phyloP scores from a whole-genome alignment of 2,888 invertebrate genomes.

The Phymatocera aterrima region DNA sequence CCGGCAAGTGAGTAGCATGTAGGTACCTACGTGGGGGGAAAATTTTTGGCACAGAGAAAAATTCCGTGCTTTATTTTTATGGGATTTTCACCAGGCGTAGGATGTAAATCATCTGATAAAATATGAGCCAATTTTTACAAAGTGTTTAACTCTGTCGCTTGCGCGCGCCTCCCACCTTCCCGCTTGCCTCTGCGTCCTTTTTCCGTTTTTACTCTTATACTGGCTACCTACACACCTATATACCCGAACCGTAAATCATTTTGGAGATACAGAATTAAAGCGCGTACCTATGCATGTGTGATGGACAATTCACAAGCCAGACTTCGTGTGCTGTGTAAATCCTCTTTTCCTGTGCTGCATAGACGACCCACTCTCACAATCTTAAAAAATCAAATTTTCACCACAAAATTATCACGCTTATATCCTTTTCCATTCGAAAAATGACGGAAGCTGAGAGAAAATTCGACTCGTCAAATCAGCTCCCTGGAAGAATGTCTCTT shows the following conservation, averaged over 20 bases:
- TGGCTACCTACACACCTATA: background rate
- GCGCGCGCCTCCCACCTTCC: no score
- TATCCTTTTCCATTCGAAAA: no score
- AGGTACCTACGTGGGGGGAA: background rate
- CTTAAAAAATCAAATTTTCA: no score
- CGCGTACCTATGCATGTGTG: background rate
- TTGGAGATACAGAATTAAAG: conserved; percentile 1
- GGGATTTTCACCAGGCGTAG: conserved; percentile 1
- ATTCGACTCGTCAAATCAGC: no score
- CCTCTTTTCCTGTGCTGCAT: background rate
- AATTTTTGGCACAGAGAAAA: background rate
- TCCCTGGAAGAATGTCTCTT: no score
- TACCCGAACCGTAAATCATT: background rate
- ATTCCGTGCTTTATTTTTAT: conserved; percentile 16
- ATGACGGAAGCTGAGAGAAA: no score
- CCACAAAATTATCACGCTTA: no score
- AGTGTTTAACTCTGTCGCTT: conserved; percentile 23
- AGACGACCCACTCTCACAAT: background rate
- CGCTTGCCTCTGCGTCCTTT: no score
- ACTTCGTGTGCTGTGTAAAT: conserved; percentile 2
- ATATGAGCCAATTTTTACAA: conserved; percentile 32
- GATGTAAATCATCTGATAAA: conserved; percentile 26
- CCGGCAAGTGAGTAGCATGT: background rate
- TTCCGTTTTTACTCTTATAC: background rate
- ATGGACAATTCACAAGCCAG: background rate